Evolutionary conservation across 2,888 invertebrate genomes (phyloP).

Genomic region (Lissocephala sabroskyi): DNA sequence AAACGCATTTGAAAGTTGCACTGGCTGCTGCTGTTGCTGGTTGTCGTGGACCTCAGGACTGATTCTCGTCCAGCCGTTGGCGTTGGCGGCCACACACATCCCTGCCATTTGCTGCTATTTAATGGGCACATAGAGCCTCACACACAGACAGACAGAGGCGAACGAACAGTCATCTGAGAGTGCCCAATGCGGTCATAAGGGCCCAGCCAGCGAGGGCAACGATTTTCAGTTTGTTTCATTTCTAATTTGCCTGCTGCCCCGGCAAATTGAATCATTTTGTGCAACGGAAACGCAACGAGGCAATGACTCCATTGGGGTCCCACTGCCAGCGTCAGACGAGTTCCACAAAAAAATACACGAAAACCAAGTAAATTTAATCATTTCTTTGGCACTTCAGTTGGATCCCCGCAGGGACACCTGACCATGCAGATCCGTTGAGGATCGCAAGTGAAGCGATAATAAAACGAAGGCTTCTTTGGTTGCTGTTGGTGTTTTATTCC

Average conservation of each 20-base stretch:
- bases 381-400: too few species aligned
- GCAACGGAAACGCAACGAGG: conserved; percentile 22
- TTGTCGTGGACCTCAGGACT: too few species aligned
- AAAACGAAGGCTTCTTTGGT: too few species aligned
- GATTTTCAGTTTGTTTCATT: conserved; percentile 23
- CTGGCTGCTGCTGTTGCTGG: too few species aligned
- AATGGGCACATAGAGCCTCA: background rate
- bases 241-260: conserved; percentile 24
- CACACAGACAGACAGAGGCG: background rate
- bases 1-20: conserved; percentile 32
- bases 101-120: too few species aligned
- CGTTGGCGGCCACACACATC: conserved; percentile 6
- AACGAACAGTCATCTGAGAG: background rate
- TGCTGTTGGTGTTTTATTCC: too few species aligned
- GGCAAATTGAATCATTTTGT: conserved; percentile 32
- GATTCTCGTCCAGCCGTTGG: too few species aligned
- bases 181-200: background rate
- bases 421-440: too few species aligned
- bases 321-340: background rate
- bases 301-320: conserved; percentile 21
- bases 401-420: too few species aligned
- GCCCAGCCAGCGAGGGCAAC: background rate
- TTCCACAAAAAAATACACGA: too few species aligned
- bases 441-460: too few species aligned
- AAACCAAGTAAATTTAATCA: too few species aligned